Evolutionary conservation across 2,113 vertebrate genomes (phyloP).

Genomic region (Bucco capensis): DNA sequence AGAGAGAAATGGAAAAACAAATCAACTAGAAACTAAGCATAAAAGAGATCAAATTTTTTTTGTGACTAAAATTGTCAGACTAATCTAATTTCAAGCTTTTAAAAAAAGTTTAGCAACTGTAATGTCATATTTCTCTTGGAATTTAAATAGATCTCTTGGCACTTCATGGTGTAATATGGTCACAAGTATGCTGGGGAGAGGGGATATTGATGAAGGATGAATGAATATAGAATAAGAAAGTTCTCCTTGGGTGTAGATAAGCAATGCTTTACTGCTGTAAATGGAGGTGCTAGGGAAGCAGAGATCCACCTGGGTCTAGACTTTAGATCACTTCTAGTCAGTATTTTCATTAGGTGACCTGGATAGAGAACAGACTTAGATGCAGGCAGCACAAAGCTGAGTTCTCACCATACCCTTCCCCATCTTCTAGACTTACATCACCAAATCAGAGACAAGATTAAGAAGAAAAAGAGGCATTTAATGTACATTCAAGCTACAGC

Average conservation of each 20-base stretch:
- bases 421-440: not conserved
- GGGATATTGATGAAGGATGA: not conserved
- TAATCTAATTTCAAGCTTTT: not conserved
- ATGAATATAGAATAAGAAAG: not conserved
- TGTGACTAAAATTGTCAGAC: not conserved
- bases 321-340: not conserved
- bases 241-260: not conserved
- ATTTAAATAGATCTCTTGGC: not conserved
- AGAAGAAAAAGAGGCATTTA: not conserved
- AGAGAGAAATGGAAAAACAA: not conserved
- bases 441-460: not conserved
- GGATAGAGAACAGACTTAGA: not conserved
- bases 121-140: not conserved
- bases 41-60: not conserved
- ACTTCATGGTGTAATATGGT: not conserved
- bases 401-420: not conserved
- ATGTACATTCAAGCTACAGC: not conserved
- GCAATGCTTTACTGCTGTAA: not conserved
- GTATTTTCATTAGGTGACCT: not conserved
- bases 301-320: not conserved
- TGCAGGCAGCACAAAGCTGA: not conserved
- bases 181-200: not conserved
- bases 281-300: not conserved
- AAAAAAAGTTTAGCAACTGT: not conserved
- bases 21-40: not conserved